Evolutionary conservation across 2,113 vertebrate genomes (phyloP).

Genomic region (Nerophis ophidion): DNA sequence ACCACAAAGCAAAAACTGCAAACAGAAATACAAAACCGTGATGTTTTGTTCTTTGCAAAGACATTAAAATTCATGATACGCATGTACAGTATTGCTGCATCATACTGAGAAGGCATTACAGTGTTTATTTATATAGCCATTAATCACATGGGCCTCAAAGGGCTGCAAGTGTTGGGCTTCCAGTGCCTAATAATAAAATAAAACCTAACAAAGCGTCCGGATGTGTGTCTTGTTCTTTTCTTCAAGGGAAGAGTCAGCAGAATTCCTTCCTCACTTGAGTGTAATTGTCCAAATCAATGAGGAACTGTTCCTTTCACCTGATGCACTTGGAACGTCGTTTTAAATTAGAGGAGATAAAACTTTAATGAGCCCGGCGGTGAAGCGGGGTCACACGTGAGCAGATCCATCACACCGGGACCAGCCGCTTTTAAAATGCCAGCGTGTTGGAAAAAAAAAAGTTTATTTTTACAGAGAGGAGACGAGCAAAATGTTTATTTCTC

Average conservation of each 20-base stretch:
- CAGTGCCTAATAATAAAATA: no score
- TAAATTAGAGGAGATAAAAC: constrained; percentile 24
- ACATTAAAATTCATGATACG: no score
- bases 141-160: no score
- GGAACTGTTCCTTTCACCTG: constrained; percentile 14
- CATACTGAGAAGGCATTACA: no score
- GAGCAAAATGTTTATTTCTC: constrained; percentile 7
- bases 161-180: no score
- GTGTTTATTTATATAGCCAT: no score
- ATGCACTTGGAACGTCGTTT: constrained; percentile 18
- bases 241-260: background rate
- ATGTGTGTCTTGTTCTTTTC: no score
- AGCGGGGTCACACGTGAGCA: constrained; percentile 18
- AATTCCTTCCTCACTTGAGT: background rate
- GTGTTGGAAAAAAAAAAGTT: background rate
- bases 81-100: no score
- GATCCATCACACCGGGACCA: constrained; percentile 9
- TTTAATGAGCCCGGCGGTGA: constrained; percentile 19
- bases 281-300: constrained; percentile 21
- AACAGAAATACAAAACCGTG: no score
- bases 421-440: background rate
- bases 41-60: no score
- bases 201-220: no score
- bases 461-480: background rate
- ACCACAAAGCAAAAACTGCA: no score